Base-by-base conservation (phyloP, 2,797 vertebrate genomes). In the Leptoclinus maculatus region DNA sequence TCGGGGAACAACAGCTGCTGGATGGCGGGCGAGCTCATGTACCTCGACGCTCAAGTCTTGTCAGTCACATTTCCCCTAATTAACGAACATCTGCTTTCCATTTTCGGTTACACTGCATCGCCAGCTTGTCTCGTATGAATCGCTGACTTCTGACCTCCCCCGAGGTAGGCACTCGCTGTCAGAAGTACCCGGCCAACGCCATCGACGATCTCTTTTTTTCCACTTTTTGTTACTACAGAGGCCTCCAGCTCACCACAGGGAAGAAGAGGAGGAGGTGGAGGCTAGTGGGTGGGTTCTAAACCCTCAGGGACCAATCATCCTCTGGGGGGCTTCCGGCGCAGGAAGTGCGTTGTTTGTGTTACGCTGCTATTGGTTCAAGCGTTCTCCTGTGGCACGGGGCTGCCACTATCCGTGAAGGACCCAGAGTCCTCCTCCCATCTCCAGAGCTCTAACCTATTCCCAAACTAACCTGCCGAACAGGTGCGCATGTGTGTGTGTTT, bases 61-160 rank as follows among this genome's bases (percentile, higher is more conserved):
- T 99, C 98, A 99, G 95, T 98, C 97, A 97, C 96, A 96, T 97
- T 97, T 98, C 94, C 97, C 96, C 97, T 99, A 99, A 99, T 99
- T 99, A 99, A 97, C 93, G 96, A 99, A 99, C 98, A 99, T 98
- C 97, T 99, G 98, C 97, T 98, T 96, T 97, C 96, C 94, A 96
- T 95, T 97, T 97, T 96, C 96, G 94, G 97, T 97, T 97, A 96
- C 97, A 96, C 96, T 94, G 96, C 95, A 92, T 96, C 94, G 95
- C 97, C 97, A 96, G 97, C 97, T 97, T 96, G 97, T 96, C 97
- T 97, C 95, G 93, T 96, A 96, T 97, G 96, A 98, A 97, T 97
- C 95, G 93, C 64, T 92, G 97, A 97, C 97, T 97, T 95, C 95
- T 98, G 97, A 98, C 97, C 97, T 93, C 97, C 97, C 97, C 95